Percentiles rank a stretch among this genome's conserved stretches.
These are phyloP conservation scores for Drosophila burlai DNA, from an alignment of 1,140 invertebrate genomes.

Conservation along the genomic window DNA sequence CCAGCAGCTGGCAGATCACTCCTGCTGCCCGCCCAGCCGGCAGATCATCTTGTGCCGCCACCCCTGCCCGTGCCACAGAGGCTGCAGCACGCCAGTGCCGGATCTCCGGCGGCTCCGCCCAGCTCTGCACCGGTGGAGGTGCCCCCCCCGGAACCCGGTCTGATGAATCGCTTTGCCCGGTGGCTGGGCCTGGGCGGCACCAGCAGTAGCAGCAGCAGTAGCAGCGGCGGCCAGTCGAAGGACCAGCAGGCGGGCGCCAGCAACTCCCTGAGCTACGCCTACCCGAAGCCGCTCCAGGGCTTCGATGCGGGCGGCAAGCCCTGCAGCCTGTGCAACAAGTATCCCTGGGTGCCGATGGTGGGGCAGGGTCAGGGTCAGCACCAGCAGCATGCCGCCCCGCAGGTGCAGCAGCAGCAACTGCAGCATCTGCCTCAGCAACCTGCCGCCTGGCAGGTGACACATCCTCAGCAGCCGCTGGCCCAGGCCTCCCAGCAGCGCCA, in stretches of 20 bases:
- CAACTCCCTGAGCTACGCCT: conserved; percentile 62
- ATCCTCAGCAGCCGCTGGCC: conserved; percentile 43
- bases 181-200: conserved; percentile 80
- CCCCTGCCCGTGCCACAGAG: conserved; percentile 60
- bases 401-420: conserved; percentile 58
- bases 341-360: conserved; percentile 91
- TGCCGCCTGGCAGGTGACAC: conserved; percentile 38
- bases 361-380: conserved; percentile 65
- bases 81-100: conserved; percentile 44
- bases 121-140: neutral
- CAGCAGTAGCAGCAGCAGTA: conserved; percentile 15
- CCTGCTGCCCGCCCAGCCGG: conserved; percentile 55
- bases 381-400: conserved; percentile 44
- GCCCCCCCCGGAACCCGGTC: conserved; percentile 39
- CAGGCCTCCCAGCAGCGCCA: conserved; percentile 71
- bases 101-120: conserved; percentile 10
- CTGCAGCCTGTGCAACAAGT: conserved; percentile 91
- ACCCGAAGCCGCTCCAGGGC: conserved; percentile 64
- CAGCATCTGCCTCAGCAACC: conserved; percentile 50
- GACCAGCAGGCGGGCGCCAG: conserved; percentile 63
- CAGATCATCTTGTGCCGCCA: conserved; percentile 76
- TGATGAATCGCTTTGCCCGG: conserved; percentile 78
- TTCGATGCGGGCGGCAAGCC: conserved; percentile 73
- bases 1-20: neutral
- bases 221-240: conserved; percentile 22